These are phyloP conservation scores for Pseudomyrmex concolor DNA, from an alignment of 1,140 invertebrate genomes.

Conservation along the genomic window DNA sequence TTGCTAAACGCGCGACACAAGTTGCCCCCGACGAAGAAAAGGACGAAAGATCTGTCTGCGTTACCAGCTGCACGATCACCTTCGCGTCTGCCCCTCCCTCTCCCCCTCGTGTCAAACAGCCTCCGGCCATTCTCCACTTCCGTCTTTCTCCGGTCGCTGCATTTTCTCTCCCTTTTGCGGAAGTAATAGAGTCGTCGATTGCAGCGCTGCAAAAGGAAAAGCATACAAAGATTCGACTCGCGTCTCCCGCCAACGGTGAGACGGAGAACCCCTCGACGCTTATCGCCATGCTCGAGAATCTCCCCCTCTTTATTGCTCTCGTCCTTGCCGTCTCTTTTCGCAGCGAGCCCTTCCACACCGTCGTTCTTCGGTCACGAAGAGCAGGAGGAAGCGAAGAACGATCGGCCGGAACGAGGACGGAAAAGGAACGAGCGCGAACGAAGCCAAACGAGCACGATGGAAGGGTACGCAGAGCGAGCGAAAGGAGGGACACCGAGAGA, in stretches of 20 bases:
- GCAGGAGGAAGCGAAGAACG: conserved; percentile 55
- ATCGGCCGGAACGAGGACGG: conserved; percentile 51
- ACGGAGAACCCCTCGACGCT: conserved; percentile 65
- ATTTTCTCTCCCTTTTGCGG: conserved; percentile 66
- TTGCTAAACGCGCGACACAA: conserved; percentile 46
- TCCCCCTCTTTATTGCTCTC: conserved; percentile 65
- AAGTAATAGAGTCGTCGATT: conserved; percentile 75
- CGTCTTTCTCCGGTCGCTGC: conserved; percentile 41
- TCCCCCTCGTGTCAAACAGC: conserved; percentile 45
- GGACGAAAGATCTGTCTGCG: conserved; percentile 51
- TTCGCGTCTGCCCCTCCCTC: conserved; percentile 31
- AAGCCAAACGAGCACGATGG: conserved; percentile 21
- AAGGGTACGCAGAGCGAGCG: not conserved
- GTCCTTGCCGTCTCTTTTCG: conserved; percentile 38
- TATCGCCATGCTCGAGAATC: conserved; percentile 68
- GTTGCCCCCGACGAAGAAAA: conserved; percentile 49
- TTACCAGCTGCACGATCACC: conserved; percentile 69
- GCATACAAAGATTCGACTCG: conserved; percentile 69
- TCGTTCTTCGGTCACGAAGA: conserved; percentile 59
- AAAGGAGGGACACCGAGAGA: conserved; percentile 28
- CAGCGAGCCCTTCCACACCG: conserved; percentile 36
- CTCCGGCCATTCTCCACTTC: conserved; percentile 12
- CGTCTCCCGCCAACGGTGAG: conserved; percentile 62
- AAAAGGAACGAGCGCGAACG: conserved; percentile 56
- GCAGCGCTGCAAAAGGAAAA: conserved; percentile 72